Base-by-base conservation (phyloP, 2,888 invertebrate species). In the Perithous albicinctus region DNA sequence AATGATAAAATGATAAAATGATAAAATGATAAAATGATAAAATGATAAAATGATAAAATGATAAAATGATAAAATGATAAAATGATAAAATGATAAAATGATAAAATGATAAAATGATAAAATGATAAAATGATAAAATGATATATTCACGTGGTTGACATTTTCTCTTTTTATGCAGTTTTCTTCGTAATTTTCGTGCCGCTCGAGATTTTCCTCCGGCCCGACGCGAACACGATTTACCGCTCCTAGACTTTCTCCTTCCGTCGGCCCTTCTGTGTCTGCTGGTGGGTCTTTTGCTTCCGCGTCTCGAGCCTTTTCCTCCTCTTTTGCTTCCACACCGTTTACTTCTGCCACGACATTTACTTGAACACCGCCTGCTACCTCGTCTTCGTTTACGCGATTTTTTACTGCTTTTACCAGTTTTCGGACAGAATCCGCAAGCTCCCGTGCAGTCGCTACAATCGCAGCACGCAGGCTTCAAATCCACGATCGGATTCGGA, bases 391-490 rank as follows among this genome's bases (percentile, higher is more conserved):
- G 67, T 7, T 20, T 56, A 12, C 43, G 38, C 15, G 48, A 63
- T 67, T 54, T 73, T 67, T 43, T 38, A 4, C 32, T 23, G 7
- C 20, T 38, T 20, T 51, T 56, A 18, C 84, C 80, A 7, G 43
- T 67, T 10, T 82, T 84, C 7, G 82, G 82, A 41, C 87, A 88
- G 63, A 63, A 86, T 41, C 88, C 87, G 41, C 88, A 88, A 12
- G 76, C 75, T 1, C 88, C 88, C 5, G 78, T 70, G 75, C 88
- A 88, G 41, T 85, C 73, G 2, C 69, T 43, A 51, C 88, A 88
- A 20, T 86, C 84, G 84, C 88, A 88, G 70, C 86, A 87, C 0
- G 78, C 10, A 5, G 85, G 86, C 8, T 41, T 83, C 12, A 26
- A 43, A 0, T 5, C 10, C 6, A 35, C 20, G 2, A 35, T 10